phyloP scores from a whole-genome alignment of 92 coral and sea anemone genomes.

The Virgularia gustaviana region DNA sequence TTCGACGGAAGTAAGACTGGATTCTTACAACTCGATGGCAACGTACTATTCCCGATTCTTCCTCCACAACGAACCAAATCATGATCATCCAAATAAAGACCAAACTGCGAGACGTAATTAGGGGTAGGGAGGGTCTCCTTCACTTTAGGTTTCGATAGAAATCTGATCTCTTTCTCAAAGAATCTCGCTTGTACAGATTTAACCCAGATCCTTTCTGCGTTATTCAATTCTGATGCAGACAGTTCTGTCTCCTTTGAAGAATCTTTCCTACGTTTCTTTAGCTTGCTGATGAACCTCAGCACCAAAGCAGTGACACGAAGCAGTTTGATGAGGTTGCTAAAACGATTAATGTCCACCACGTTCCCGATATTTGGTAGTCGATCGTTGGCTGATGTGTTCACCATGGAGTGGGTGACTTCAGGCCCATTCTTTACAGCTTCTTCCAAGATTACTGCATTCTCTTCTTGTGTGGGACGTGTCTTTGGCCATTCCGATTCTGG shows the following conservation, averaged over 20 bases:
- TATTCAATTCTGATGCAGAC: not conserved
- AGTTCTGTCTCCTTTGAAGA: not conserved
- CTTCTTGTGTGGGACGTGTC: not conserved
- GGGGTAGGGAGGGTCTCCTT: not conserved
- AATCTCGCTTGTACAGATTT: not conserved
- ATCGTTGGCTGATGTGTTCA: not conserved
- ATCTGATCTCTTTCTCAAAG: not conserved
- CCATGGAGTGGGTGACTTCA: slow-evolving; percentile 11
- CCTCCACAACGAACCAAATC: slow-evolving; percentile 12
- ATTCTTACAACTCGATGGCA: slow-evolving; percentile 8
- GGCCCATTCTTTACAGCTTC: slow-evolving; percentile 32
- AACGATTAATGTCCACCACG: not conserved
- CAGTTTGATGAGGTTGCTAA: not conserved
- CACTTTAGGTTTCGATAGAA: not conserved
- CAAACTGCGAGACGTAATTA: slow-evolving; percentile 9
- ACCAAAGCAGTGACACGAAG: slow-evolving; percentile 15
- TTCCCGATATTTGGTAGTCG: not conserved
- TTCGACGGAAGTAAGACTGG: not conserved
- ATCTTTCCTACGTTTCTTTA: slow-evolving; percentile 1
- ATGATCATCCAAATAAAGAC: not conserved
- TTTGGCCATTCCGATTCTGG: slow-evolving; percentile 27
- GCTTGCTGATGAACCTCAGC: not conserved
- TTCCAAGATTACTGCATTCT: not conserved
- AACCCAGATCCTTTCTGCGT: slow-evolving; percentile 2
- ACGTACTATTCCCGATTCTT: slow-evolving; percentile 1